Conservation (phyloP, 1,140 invertebrate genomes). For the Tachypleus tridentatus region DNA sequence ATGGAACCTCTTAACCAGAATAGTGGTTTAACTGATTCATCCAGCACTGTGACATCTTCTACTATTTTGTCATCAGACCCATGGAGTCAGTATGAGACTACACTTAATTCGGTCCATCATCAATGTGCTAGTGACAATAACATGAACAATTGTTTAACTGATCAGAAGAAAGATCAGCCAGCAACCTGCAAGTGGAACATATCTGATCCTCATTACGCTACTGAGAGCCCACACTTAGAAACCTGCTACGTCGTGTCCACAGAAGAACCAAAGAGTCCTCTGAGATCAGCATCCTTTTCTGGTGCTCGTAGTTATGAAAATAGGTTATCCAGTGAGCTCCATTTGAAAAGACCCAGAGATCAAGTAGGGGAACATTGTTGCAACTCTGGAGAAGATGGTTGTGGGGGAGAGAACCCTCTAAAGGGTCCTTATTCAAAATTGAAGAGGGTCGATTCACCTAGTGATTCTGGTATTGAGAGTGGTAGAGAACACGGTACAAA, state of each 20-base stretch:
- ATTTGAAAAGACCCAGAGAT: constrained; percentile 43
- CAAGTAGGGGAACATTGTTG: constrained; percentile 48
- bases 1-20: constrained; percentile 49
- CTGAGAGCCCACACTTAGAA: too few relatives aligned
- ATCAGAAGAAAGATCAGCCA: too few relatives aligned
- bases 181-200: too few relatives aligned
- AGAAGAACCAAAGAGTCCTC: constrained; percentile 63
- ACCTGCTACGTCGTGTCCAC: constrained; percentile 32
- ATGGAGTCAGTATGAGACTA: too few relatives aligned
- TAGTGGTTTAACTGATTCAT: too few relatives aligned
- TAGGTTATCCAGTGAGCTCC: neutral
- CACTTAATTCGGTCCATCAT: too few relatives aligned
- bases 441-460: constrained; percentile 73
- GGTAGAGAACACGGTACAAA: constrained; percentile 54
- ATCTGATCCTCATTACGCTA: too few relatives aligned
- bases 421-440: constrained; percentile 35
- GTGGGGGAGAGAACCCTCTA: constrained; percentile 18
- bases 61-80: too few relatives aligned
- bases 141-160: too few relatives aligned
- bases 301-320: constrained; percentile 34
- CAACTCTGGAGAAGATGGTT: constrained; percentile 45
- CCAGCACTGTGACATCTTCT: too few relatives aligned
- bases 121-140: too few relatives aligned
- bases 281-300: constrained; percentile 57
- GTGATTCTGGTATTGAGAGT: constrained; percentile 82